Evolutionary conservation across 2,888 invertebrate genomes (phyloP).

Genomic region (Phalera bucephala): DNA sequence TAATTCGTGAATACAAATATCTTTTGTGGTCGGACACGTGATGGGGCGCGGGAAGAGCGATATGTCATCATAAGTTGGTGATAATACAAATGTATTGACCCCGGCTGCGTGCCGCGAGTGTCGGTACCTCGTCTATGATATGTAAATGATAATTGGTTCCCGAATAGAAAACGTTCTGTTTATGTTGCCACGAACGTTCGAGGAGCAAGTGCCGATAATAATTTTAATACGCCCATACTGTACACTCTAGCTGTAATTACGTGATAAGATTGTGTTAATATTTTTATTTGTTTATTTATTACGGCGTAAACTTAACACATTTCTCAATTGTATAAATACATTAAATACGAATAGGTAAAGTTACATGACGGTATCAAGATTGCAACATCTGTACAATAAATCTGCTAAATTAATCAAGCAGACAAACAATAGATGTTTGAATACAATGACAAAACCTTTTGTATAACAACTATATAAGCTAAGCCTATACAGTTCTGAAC

Average conservation of each 20-base stretch:
- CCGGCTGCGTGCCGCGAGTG: constrained; percentile 73
- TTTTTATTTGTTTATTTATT: constrained; percentile 44
- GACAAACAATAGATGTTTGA: constrained; percentile 17
- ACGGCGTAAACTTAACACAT: constrained; percentile 24
- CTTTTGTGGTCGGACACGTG: constrained; percentile 23
- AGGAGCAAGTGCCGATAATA: constrained; percentile 64
- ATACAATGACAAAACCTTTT: constrained; percentile 22
- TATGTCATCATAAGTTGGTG: constrained; percentile 53
- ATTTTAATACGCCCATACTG: constrained; percentile 60
- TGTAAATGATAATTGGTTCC: constrained; percentile 82
- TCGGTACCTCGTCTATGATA: constrained; percentile 78
- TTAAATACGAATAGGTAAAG: too few relatives aligned
- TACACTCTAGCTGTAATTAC: constrained; percentile 56
- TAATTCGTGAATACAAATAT: constrained; percentile 35
- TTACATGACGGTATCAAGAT: too few relatives aligned
- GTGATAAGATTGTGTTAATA: constrained; percentile 58
- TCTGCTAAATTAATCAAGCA: background rate
- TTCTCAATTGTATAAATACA: background rate
- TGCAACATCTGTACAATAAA: background rate
- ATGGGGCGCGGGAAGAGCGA: constrained; percentile 39
- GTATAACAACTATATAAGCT: constrained; percentile 10
- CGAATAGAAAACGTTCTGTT: constrained; percentile 76
- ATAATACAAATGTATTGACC: constrained; percentile 76
- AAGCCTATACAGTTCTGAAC: constrained; percentile 19
- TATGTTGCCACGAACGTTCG: constrained; percentile 65